These are phyloP conservation scores for Zootoca vivipara DNA, from an alignment of 2,113 vertebrate species.

Conservation along the genomic window DNA sequence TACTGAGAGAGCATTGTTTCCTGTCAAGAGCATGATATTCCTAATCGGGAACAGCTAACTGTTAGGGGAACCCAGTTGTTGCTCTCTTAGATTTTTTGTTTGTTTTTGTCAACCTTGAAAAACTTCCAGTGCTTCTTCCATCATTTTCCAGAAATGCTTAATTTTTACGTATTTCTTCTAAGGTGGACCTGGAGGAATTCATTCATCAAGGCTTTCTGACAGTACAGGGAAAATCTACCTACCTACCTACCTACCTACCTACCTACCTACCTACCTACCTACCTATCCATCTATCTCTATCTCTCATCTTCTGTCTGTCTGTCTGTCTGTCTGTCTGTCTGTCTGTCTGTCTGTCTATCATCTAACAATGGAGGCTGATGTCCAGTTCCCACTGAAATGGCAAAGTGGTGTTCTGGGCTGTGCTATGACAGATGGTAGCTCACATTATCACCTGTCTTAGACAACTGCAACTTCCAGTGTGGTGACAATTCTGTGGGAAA, in stretches of 20 bases:
- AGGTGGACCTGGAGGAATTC: background rate
- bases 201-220: too few species aligned
- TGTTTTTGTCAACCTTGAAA: background rate
- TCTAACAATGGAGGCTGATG: too few species aligned
- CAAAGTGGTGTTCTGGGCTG: too few species aligned
- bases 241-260: too few species aligned
- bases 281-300: too few species aligned
- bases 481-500: background rate
- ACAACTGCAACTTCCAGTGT: background rate
- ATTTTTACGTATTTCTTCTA: background rate
- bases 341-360: too few species aligned
- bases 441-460: background rate
- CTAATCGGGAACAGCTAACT: background rate
- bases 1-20: background rate
- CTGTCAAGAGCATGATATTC: background rate
- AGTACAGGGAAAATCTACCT: too few species aligned
- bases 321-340: too few species aligned
- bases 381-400: too few species aligned
- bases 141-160: background rate
- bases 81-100: background rate
- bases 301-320: too few species aligned
- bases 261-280: too few species aligned
- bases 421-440: too few species aligned
- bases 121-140: background rate
- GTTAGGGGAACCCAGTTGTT: background rate